Conservation (phyloP, 92 coral and sea anemone species). For the Epizoanthus illoricatus region DNA sequence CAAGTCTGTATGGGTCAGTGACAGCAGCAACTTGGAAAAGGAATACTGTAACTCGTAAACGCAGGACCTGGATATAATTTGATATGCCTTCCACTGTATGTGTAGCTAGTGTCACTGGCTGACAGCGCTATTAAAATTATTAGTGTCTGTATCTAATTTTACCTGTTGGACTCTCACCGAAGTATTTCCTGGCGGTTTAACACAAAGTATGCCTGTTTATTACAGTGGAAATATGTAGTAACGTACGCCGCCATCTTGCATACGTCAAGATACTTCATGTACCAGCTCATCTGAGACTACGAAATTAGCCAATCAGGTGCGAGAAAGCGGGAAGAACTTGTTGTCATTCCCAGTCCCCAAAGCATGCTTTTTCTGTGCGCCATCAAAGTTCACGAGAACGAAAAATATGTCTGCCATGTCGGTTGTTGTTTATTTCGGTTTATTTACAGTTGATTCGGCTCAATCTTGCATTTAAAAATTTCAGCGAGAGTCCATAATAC, state of each 20-base stretch:
- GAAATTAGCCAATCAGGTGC: slow-evolving; percentile 51
- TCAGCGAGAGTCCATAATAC: slow-evolving; percentile 51
- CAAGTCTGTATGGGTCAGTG: slow-evolving; percentile 2
- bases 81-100: not conserved
- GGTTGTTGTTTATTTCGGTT: slow-evolving; percentile 49
- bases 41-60: slow-evolving; percentile 1
- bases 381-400: slow-evolving; percentile 50
- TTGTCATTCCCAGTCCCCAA: slow-evolving; percentile 51
- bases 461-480: slow-evolving; percentile 47
- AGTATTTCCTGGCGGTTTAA: not conserved
- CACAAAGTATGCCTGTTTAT: not conserved
- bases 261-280: too few relatives aligned
- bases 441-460: slow-evolving; percentile 42
- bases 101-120: slow-evolving; percentile 5
- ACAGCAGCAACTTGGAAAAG: not conserved
- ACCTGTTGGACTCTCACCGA: not conserved
- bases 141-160: not conserved
- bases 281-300: slow-evolving; percentile 47
- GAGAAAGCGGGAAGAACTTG: slow-evolving; percentile 51
- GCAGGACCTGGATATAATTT: not conserved
- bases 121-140: slow-evolving; percentile 2
- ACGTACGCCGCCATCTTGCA: too few relatives aligned
- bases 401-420: slow-evolving; percentile 50
- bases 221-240: not conserved
- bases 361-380: slow-evolving; percentile 50